Evolutionary conservation across 2,888 invertebrate genomes (phyloP), one percentile per base, ranked within the genome.

Genomic region (Drosophila monieri): DNA sequence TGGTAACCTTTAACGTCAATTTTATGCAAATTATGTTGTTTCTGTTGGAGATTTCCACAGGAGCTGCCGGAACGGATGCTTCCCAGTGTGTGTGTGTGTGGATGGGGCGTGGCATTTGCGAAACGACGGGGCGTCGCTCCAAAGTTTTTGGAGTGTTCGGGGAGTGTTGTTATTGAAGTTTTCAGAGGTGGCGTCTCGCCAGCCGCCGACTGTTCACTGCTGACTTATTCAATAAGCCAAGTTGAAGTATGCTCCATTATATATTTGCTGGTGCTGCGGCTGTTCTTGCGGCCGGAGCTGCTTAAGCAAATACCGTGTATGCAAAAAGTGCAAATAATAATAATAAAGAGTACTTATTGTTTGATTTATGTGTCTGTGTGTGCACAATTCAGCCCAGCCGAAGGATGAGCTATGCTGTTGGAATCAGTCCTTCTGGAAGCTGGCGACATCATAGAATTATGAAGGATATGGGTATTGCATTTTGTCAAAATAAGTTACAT

Each of bases 291-390:
- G 65, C 49, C 66, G 69, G 57, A 55, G 86, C 60, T 80, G 85
- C 87, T 88, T 87, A 88, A 85, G 81, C 74, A 88, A 88, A 87
- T 84, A 87, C 83, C 73, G 78, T 76, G 57, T 79, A 86, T 80
- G 86, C 84, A 84, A 80, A 88, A 89, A 89, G 89, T 89, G 90
- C 90, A 90, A 90, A 90, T 90, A 90, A 89, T 90, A 90, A 90
- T 89, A 90, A 90, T 89, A 90, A 90, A 88, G 90, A 90, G 91
- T 91, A 90, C 91, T 91, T 91, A 90, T 90, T 91, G 88, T 91
- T 91, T 91, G 91, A 91, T 91, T 91, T 91, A 91, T 91, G 91
- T 88, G 91, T 91, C 91, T 91, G 90, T 90, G 86, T 90, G 76
- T 89, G 78, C 88, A 89, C 88, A 88, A 80, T 71, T 18, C 48